Base-by-base conservation (phyloP, 92 coral and sea anemone genomes). In the Palythoa heliodiscus region DNA sequence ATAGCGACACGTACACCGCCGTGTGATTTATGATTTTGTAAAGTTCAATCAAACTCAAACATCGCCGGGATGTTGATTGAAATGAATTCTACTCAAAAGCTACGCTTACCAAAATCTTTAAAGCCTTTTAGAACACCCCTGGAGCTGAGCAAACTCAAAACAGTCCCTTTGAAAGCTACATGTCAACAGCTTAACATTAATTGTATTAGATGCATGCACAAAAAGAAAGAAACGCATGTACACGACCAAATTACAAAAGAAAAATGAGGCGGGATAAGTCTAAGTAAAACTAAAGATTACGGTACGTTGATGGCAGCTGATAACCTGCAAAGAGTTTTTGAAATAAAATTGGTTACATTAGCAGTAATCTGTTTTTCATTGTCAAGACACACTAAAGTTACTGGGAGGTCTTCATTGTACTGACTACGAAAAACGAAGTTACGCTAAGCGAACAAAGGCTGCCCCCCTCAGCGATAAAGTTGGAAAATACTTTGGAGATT, bases 61-160 rank as follows among this genome's bases (percentile, higher is more conserved):
- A n/a, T 66, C 47, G 60, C 43, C 13, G 9, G 58, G 13, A 64
- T 7, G 84, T 80, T 80, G 84, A 47, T 80, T 80, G 84, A 80
- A 22, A 66, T 11, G 37, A 39, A n/a, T 80, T 8, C 53, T 35
- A 39, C 50, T 43, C 50, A 66, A 80, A 15, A 39, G 57, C 35
- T 40, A 66, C n/a, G 13, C 60, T 52, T 80, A 75, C 39, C 73
- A 76, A 52, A 52, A 2, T 52, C 58, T n/a, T 61, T 25, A 43
- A 40, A 39, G 11, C 50, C 9, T 52, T n/a, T 35, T 37, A 39
- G 72, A 22, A 19, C 38, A 50, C 35, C 61, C 43, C 63, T 40
- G 55, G 61, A 80, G 84, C 84, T 10, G 52, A 19, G 69, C 81
- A 2, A 23, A 9, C 20, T 57, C 19, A 57, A 20, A 53, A 52